A percentile compares a stretch with the other conserved stretches of the same genome.
Evolutionary conservation across 2,113 vertebrate species (phyloP).

Genomic region (Ardeotis arabs): DNA sequence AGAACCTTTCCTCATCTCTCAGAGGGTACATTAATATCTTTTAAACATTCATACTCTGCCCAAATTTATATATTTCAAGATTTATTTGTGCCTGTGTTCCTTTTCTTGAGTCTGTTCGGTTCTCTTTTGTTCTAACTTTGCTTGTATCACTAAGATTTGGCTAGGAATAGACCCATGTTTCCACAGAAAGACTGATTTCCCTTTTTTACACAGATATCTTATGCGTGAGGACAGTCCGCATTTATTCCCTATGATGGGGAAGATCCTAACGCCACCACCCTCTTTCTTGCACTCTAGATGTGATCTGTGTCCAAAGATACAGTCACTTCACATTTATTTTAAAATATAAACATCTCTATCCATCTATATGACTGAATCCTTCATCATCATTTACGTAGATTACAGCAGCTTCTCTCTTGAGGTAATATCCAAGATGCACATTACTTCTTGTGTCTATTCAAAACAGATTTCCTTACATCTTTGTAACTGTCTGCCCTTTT

Average conservation of each 20-base stretch:
- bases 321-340: neutral
- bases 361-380: neutral
- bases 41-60: conserved; percentile 66
- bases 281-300: neutral
- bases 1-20: conserved; percentile 55
- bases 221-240: neutral
- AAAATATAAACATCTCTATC: neutral
- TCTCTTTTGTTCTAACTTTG: neutral
- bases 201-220: neutral
- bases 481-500: neutral
- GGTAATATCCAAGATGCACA: neutral
- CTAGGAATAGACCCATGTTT: neutral
- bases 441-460: neutral
- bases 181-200: neutral
- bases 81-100: neutral
- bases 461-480: neutral
- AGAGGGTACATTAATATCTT: conserved; percentile 53
- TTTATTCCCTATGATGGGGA: neutral
- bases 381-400: neutral
- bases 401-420: neutral
- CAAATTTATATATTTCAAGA: conserved; percentile 56
- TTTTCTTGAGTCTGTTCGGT: neutral
- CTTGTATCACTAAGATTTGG: neutral
- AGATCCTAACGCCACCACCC: neutral
- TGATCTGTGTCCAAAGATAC: neutral